Conservation (phyloP, 2,797 vertebrate genomes). For the Characodon lateralis region DNA sequence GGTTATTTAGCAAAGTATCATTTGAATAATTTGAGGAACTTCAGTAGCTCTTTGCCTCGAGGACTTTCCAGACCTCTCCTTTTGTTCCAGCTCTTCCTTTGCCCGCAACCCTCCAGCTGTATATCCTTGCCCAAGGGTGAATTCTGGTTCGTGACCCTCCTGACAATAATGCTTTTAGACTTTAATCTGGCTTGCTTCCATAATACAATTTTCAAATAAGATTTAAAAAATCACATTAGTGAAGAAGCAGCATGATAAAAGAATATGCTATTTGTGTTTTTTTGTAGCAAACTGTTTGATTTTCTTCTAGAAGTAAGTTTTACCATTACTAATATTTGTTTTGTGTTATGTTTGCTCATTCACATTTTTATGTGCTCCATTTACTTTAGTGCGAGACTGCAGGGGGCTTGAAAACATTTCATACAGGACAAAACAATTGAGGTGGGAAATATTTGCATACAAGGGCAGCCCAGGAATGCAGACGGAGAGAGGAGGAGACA, state of each 20-base stretch:
- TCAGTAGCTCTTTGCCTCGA: slow-evolving; percentile 6
- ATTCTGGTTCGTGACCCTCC: slow-evolving; percentile 18
- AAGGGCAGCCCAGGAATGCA: slow-evolving; percentile 29
- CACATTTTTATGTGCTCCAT: not conserved
- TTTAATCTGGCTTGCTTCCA: slow-evolving; percentile 16
- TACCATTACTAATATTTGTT: not conserved
- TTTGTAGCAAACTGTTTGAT: not conserved
- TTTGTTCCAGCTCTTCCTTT: slow-evolving; percentile 7
- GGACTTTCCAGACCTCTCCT: slow-evolving; percentile 21
- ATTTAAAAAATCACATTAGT: not conserved
- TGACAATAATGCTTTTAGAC: slow-evolving; percentile 34
- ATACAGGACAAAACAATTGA: slow-evolving; percentile 18
- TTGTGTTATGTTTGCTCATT: slow-evolving; percentile 3
- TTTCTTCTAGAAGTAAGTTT: not conserved
- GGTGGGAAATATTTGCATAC: slow-evolving; percentile 28
- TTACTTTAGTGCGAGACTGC: slow-evolving; percentile 11
- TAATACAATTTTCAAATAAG: slow-evolving; percentile 11
- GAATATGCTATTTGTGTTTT: not conserved
- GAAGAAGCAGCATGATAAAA: not conserved
- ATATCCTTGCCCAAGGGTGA: slow-evolving; percentile 43
- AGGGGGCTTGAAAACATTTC: slow-evolving; percentile 7
- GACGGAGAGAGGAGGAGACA: slow-evolving; percentile 14
- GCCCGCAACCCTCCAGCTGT: slow-evolving; percentile 28
- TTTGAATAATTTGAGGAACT: not conserved
- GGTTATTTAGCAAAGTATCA: slow-evolving; percentile 9